A percentile compares a stretch with the other conserved stretches of the same genome.
phyloP scores from a whole-genome alignment of 1,140 invertebrate species.

The Plodia interpunctella region DNA sequence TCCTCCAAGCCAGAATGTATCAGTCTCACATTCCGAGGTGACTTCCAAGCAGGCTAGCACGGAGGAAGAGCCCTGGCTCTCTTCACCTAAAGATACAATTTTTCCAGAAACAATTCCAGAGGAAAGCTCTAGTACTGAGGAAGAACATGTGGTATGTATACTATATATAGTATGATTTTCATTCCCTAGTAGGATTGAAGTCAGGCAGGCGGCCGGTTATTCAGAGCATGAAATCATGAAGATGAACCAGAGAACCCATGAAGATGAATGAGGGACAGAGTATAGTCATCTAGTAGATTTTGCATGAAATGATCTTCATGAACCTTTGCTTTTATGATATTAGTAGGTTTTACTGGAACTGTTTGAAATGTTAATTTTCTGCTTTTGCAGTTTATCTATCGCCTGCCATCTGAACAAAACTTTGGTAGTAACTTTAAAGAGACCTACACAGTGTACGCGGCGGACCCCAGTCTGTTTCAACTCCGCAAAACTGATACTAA shows the following conservation, averaged over 20 bases:
- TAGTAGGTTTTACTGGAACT: too few species aligned
- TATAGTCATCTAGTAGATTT: too few species aligned
- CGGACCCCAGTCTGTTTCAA: conserved; percentile 79
- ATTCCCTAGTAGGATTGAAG: too few species aligned
- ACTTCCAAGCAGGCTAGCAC: conserved; percentile 70
- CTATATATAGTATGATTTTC: too few species aligned
- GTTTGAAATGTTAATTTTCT: not conserved
- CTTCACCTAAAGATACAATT: conserved; percentile 89
- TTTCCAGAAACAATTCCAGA: conserved; percentile 95
- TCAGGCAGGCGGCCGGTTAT: too few species aligned
- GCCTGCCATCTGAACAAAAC: conserved; percentile 82
- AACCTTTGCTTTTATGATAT: too few species aligned
- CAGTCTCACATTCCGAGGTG: conserved; percentile 77
- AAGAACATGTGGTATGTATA: conserved; percentile 87
- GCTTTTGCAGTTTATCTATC: conserved; percentile 82
- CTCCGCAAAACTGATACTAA: conserved; percentile 63
- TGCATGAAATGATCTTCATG: too few species aligned
- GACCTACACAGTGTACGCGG: conserved; percentile 76
- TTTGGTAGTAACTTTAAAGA: conserved; percentile 80
- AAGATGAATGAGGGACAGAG: too few species aligned
- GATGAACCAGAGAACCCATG: too few species aligned
- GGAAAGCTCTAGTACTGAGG: conserved; percentile 93
- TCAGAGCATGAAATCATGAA: too few species aligned
- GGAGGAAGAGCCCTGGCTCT: conserved; percentile 85
- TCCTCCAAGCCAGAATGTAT: conserved; percentile 80